A percentile compares a stretch with the other conserved stretches of the same genome.
phyloP scores from a whole-genome alignment of 53 echinoderm and acorn worm species.

The Crossaster papposus region DNA sequence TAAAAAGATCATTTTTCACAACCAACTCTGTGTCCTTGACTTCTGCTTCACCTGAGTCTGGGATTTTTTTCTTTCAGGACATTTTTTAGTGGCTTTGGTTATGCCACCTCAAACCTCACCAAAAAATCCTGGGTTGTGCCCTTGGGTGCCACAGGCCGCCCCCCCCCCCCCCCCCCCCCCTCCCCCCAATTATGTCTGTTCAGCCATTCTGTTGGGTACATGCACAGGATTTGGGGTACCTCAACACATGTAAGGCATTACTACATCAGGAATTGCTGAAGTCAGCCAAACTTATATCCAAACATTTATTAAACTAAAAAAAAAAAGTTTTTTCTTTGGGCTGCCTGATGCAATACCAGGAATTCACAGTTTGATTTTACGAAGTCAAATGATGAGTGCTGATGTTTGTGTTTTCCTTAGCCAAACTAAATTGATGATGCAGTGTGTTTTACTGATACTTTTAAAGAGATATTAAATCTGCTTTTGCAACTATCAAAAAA shows the following conservation, averaged over 20 bases:
- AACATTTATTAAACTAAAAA: too few species aligned
- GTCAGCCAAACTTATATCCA: slow-evolving; percentile 17
- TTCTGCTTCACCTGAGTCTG: background rate
- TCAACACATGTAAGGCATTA: background rate
- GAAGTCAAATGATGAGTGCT: too few species aligned
- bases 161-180: too few species aligned
- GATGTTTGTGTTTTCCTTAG: too few species aligned
- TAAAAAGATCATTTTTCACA: background rate
- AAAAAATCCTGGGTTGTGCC: background rate
- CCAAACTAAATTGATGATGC: too few species aligned
- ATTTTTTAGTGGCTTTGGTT: background rate
- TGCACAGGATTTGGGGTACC: background rate
- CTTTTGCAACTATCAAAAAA: background rate
- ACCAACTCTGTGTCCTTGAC: too few species aligned
- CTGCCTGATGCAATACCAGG: too few species aligned
- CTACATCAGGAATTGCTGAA: slow-evolving; percentile 20
- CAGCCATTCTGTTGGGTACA: too few species aligned
- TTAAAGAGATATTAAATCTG: too few species aligned
- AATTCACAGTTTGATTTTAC: too few species aligned
- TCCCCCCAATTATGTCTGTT: too few species aligned
- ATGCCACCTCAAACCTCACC: background rate
- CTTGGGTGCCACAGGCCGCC: background rate
- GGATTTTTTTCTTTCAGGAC: background rate
- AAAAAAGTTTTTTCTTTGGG: too few species aligned
- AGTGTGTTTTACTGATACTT: background rate